Evolutionary conservation across 2,888 invertebrate species (phyloP).

Genomic region (Eilema sororculum): DNA sequence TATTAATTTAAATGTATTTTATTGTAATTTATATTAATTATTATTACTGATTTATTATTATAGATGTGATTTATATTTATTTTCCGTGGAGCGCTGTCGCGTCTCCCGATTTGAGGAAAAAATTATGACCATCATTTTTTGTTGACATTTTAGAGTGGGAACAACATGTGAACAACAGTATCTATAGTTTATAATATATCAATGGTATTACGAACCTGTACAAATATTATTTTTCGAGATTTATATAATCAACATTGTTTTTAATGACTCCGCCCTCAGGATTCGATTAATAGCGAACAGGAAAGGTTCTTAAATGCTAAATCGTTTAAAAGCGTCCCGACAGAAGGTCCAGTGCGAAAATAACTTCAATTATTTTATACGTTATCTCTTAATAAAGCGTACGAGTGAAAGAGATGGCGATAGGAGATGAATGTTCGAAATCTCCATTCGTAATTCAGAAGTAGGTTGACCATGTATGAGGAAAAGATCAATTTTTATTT

Average conservation of each 20-base stretch:
- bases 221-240: no score
- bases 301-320: conserved; percentile 56
- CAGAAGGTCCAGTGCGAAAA: conserved; percentile 54
- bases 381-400: conserved; percentile 55
- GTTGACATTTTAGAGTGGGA: no score
- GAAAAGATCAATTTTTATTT: not conserved
- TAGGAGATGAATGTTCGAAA: conserved; percentile 58
- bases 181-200: no score
- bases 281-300: conserved; percentile 61
- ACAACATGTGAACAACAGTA: no score
- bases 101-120: no score
- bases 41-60: no score
- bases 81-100: no score
- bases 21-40: no score
- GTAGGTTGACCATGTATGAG: conserved; percentile 26
- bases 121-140: no score
- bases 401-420: conserved; percentile 54
- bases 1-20: no score
- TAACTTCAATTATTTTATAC: conserved; percentile 63
- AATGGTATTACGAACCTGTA: no score
- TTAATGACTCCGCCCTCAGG: conserved; percentile 49
- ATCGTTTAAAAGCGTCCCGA: conserved; percentile 69
- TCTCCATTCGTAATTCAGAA: conserved; percentile 72
- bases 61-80: no score
- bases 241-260: conserved; percentile 5